Evolutionary conservation across 2,888 invertebrate species (phyloP).

Genomic region (Diadromus collaris): DNA sequence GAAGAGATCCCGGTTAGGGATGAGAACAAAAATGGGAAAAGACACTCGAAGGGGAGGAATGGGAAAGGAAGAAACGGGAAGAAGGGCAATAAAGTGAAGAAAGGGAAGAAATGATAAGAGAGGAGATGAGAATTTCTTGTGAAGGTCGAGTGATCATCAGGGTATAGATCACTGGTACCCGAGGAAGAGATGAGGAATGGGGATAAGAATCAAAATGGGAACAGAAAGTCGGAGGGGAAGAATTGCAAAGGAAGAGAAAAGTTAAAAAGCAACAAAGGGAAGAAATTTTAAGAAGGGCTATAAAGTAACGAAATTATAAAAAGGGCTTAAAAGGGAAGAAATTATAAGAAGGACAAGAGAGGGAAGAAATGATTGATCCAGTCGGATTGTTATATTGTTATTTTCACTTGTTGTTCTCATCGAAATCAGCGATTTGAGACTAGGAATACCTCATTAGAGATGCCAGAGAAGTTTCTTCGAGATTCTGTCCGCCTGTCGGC

Average conservation of each 20-base stretch:
- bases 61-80: slow-evolving; percentile 50
- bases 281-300: slow-evolving; percentile 12
- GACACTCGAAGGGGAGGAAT: slow-evolving; percentile 17
- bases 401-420: neutral
- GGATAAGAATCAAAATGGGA: neutral
- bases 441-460: slow-evolving; percentile 23
- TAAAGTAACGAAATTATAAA: too few species aligned
- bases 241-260: slow-evolving; percentile 44
- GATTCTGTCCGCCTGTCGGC: slow-evolving; percentile 15
- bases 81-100: slow-evolving; percentile 47
- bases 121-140: too few species aligned
- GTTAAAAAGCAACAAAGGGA: slow-evolving; percentile 43
- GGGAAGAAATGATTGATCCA: neutral
- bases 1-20: neutral
- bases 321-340: slow-evolving; percentile 20
- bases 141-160: too few species aligned
- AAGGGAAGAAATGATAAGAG: slow-evolving; percentile 44
- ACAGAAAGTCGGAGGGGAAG: neutral
- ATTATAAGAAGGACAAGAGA: slow-evolving; percentile 10
- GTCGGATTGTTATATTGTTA: slow-evolving; percentile 3
- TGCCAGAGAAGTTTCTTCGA: neutral
- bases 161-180: slow-evolving; percentile 11
- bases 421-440: neutral
- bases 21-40: slow-evolving; percentile 51
- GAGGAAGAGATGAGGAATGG: neutral